Percentiles rank a stretch among this genome's conserved stretches.
Evolutionary conservation across 2,797 vertebrate species (phyloP).

Genomic region (Notoglanidium macrostoma): DNA sequence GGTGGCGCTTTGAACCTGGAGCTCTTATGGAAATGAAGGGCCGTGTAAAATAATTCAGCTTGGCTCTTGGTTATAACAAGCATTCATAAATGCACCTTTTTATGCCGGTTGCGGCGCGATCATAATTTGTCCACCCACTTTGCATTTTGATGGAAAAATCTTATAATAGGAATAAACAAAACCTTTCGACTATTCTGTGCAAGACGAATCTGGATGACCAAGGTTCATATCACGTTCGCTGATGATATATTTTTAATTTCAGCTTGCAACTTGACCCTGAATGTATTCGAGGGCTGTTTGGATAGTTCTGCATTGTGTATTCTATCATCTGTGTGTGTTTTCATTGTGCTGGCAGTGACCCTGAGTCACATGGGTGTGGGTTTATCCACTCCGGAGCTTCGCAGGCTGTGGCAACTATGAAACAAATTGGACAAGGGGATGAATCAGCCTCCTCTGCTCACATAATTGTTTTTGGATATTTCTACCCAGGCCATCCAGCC

Average conservation of each 20-base stretch:
- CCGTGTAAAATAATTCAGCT: constrained; percentile 19
- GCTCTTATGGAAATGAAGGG: constrained; percentile 27
- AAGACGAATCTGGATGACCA: not conserved
- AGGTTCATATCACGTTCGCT: not conserved
- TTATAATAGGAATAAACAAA: constrained; percentile 29
- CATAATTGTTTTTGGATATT: constrained; percentile 38
- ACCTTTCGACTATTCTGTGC: not conserved
- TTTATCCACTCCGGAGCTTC: constrained; percentile 10
- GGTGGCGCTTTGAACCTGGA: constrained; percentile 32
- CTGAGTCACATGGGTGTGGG: constrained; percentile 19
- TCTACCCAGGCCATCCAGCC: not conserved
- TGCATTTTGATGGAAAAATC: constrained; percentile 34
- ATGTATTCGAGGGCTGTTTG: not conserved
- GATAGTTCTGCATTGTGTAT: constrained; percentile 3
- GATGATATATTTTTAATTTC: not conserved
- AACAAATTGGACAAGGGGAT: constrained; percentile 34
- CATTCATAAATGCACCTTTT: constrained; percentile 27
- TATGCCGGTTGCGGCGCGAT: not conserved
- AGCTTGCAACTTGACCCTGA: not conserved
- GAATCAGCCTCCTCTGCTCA: constrained; percentile 17
- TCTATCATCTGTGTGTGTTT: not conserved
- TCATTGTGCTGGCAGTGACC: constrained; percentile 12
- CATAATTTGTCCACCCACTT: constrained; percentile 8
- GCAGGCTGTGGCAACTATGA: constrained; percentile 19
- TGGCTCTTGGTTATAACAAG: constrained; percentile 40